These are phyloP conservation scores for Nymphalis io DNA, from an alignment of 1,140 invertebrate species.

Conservation along the genomic window DNA sequence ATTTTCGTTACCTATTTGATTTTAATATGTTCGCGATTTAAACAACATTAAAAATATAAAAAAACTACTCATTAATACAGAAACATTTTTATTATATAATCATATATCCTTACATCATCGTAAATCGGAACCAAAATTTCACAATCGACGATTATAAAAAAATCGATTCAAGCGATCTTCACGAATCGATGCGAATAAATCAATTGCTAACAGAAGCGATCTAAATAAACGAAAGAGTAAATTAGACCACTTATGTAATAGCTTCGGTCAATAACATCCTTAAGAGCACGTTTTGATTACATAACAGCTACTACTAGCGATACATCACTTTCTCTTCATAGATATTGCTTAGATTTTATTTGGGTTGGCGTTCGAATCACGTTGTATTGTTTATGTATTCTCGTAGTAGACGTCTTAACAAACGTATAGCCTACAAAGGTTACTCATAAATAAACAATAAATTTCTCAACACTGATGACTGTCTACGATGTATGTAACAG, in stretches of 20 bases:
- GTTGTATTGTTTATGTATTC: slow-evolving; percentile 60
- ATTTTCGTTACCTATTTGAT: too few relatives aligned
- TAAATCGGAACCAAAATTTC: not conserved
- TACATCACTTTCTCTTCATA: slow-evolving; percentile 74
- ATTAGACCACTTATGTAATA: slow-evolving; percentile 36
- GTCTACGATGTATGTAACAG: slow-evolving; percentile 9
- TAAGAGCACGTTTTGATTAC: slow-evolving; percentile 51
- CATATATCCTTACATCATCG: slow-evolving; percentile 8
- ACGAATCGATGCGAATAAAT: slow-evolving; percentile 31
- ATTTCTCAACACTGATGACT: slow-evolving; percentile 39
- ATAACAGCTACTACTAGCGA: slow-evolving; percentile 56
- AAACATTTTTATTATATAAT: not conserved
- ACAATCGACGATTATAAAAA: slow-evolving; percentile 9
- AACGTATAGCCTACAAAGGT: slow-evolving; percentile 48
- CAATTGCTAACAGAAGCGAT: slow-evolving; percentile 21
- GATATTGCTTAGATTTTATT: slow-evolving; percentile 60
- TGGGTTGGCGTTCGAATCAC: slow-evolving; percentile 55
- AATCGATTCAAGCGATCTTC: slow-evolving; percentile 20
- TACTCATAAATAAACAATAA: slow-evolving; percentile 53
- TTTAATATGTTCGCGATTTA: too few relatives aligned
- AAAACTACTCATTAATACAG: too few relatives aligned
- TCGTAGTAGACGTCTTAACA: slow-evolving; percentile 29
- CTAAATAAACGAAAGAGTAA: slow-evolving; percentile 31
- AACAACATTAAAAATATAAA: too few relatives aligned
- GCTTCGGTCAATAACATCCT: slow-evolving; percentile 45